Conservation (phyloP, 2,797 vertebrate species). For the Oreortyx pictus region DNA sequence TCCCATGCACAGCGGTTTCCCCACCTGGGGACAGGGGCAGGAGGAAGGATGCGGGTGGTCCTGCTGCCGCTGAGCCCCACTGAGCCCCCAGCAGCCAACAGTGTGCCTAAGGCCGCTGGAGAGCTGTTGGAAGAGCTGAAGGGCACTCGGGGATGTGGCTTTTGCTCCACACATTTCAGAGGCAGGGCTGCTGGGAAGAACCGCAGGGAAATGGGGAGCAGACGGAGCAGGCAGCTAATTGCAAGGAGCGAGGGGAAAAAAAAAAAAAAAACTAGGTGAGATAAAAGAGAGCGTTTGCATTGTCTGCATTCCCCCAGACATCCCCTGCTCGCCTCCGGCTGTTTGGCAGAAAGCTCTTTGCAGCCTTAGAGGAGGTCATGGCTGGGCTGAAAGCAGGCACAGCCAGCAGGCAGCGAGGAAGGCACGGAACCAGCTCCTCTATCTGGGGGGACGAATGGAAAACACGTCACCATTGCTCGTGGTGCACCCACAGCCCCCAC, state of each 20-base stretch:
- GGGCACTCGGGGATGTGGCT: not conserved
- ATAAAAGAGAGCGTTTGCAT: constrained; percentile 64
- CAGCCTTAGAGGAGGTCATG: constrained; percentile 60
- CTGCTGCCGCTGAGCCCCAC: accelerated
- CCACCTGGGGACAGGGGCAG: not conserved
- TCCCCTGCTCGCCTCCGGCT: constrained; percentile 41
- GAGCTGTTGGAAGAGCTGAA: not conserved
- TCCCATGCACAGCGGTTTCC: not conserved
- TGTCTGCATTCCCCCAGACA: constrained; percentile 44
- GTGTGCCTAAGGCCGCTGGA: not conserved
- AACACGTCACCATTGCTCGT: constrained; percentile 42
- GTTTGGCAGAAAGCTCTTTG: constrained; percentile 44
- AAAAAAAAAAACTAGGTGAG: constrained; percentile 35
- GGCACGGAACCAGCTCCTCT: constrained; percentile 48
- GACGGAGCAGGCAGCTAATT: constrained; percentile 55
- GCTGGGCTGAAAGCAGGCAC: constrained; percentile 47
- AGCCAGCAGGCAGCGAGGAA: not conserved
- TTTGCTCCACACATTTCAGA: not conserved
- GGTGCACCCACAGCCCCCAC: constrained; percentile 32
- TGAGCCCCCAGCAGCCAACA: not conserved
- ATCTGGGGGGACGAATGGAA: constrained; percentile 37
- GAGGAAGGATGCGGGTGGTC: not conserved
- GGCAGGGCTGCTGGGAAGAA: constrained; percentile 36
- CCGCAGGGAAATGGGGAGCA: constrained; percentile 38
- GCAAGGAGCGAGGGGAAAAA: constrained; percentile 16